phyloP scores from a whole-genome alignment of 2,888 invertebrate species.

The Tortricodes alternella region DNA sequence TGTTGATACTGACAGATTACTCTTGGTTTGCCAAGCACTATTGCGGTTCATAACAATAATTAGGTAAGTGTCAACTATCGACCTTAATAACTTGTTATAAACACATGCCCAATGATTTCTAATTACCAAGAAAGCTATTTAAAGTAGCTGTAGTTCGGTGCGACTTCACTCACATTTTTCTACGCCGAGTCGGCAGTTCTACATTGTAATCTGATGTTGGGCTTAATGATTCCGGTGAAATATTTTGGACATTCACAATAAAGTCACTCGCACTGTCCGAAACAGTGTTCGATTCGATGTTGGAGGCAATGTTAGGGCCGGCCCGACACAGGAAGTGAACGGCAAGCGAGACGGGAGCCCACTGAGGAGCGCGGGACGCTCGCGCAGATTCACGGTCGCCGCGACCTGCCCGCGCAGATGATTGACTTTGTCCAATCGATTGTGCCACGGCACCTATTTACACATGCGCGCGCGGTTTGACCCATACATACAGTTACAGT shows the following conservation, averaged over 20 bases:
- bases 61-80: not conserved
- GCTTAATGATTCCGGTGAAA: conserved; percentile 53
- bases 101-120: not conserved
- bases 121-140: not conserved
- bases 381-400: conserved; percentile 74
- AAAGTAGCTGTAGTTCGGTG: not conserved
- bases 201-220: conserved; percentile 64
- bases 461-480: conserved; percentile 55
- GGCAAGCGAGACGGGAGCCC: conserved; percentile 62
- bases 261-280: conserved; percentile 32
- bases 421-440: conserved; percentile 79
- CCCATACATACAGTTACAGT: conserved; percentile 24
- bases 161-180: conserved; percentile 73
- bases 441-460: conserved; percentile 64
- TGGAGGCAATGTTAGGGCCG: conserved; percentile 26
- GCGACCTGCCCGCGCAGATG: conserved; percentile 71
- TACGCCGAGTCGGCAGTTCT: conserved; percentile 70
- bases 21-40: too few species aligned
- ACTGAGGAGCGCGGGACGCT: conserved; percentile 61
- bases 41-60: not conserved
- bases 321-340: conserved; percentile 61
- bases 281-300: conserved; percentile 12
- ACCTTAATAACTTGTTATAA: not conserved
- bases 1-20: too few species aligned
- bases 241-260: conserved; percentile 37